Conservation (phyloP, 2,113 vertebrate species). For the Origma solitaria region DNA sequence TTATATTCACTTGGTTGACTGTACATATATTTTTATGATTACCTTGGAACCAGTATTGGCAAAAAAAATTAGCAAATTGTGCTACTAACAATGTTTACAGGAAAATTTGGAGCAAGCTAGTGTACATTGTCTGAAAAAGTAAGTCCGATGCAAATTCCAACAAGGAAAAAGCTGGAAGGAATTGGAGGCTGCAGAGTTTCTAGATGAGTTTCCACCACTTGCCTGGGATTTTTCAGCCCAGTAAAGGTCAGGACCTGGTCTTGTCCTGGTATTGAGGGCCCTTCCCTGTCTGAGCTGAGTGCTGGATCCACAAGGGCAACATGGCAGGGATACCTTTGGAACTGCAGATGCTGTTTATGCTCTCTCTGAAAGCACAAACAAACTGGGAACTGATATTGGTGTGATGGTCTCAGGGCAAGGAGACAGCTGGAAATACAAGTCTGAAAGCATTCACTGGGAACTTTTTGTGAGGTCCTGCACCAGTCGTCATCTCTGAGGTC, state of each 20-base stretch:
- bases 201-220: neutral
- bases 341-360: neutral
- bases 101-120: neutral
- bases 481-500: neutral
- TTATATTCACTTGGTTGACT: neutral
- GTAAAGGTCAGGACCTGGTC: neutral
- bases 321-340: neutral
- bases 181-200: neutral
- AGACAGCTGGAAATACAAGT: neutral
- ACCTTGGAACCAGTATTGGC: neutral
- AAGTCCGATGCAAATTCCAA: neutral
- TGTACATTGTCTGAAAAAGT: neutral
- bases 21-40: neutral
- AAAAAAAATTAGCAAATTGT: neutral
- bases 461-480: neutral
- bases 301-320: neutral
- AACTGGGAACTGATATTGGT: neutral
- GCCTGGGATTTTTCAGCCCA: accelerated
- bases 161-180: neutral
- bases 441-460: neutral
- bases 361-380: neutral
- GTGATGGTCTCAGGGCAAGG: neutral
- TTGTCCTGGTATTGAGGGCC: neutral
- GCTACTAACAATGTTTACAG: neutral
- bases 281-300: neutral